phyloP scores from a whole-genome alignment of 1,140 invertebrate genomes.

The Drosophila serrata region DNA sequence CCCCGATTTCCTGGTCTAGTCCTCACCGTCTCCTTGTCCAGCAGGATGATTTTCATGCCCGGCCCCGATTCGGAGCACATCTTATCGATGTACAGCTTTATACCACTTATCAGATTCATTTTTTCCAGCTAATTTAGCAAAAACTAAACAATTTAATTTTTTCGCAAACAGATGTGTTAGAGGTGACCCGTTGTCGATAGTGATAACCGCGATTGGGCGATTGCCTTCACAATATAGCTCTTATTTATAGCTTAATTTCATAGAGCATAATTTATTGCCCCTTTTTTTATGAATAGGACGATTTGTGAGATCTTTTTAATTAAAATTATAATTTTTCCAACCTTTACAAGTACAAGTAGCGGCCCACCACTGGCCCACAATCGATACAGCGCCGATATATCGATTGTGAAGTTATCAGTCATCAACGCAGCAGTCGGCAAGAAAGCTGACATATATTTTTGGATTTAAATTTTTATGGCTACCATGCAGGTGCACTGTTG shows the following conservation, averaged over 20 bases:
- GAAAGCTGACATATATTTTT: constrained; percentile 48
- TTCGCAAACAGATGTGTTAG: constrained; percentile 36
- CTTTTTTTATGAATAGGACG: neutral
- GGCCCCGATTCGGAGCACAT: constrained; percentile 99
- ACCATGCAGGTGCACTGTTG: constrained; percentile 58
- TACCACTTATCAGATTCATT: constrained; percentile 96
- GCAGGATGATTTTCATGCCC: constrained; percentile 99
- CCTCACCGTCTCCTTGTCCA: constrained; percentile 98
- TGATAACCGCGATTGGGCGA: constrained; percentile 15
- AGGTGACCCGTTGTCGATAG: constrained; percentile 11
- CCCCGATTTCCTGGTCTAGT: neutral
- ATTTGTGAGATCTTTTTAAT: too few species aligned
- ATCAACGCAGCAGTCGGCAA: constrained; percentile 17
- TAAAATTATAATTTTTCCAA: too few species aligned
- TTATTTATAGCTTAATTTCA: neutral
- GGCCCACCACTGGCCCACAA: neutral
- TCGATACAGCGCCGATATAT: constrained; percentile 18
- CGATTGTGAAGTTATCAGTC: constrained; percentile 29
- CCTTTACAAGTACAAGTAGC: too few species aligned
- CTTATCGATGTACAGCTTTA: constrained; percentile 97
- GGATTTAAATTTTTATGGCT: constrained; percentile 39
- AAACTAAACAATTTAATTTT: constrained; percentile 12
- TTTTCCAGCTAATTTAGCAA: constrained; percentile 14
- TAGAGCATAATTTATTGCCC: too few species aligned
- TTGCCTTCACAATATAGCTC: neutral